Evolutionary conservation across 2,888 invertebrate genomes (phyloP).

Genomic region (Andricus curvator): DNA sequence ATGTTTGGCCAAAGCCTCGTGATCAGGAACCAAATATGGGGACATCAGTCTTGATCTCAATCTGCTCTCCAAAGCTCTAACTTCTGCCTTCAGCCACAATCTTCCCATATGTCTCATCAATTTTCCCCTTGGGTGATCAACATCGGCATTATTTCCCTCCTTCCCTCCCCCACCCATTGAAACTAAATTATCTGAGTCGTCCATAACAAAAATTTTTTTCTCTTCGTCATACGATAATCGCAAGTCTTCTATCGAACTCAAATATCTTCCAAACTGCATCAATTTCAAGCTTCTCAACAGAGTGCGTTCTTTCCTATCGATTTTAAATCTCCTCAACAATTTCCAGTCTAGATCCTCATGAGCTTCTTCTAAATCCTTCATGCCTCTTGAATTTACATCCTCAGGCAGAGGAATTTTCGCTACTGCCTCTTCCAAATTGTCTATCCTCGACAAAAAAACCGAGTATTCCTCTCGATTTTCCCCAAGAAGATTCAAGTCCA

Average conservation of each 20-base stretch:
- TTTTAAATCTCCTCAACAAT: slow-evolving; percentile 80
- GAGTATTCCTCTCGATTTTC: slow-evolving; percentile 62
- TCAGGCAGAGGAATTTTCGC: slow-evolving; percentile 86
- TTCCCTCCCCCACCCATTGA: slow-evolving; percentile 36
- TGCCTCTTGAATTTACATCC: slow-evolving; percentile 86
- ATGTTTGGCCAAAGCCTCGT: slow-evolving; percentile 88
- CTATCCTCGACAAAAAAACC: slow-evolving; percentile 67
- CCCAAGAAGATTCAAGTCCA: slow-evolving; percentile 79
- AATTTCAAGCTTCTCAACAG: slow-evolving; percentile 88
- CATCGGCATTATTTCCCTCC: slow-evolving; percentile 52
- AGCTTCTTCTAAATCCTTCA: slow-evolving; percentile 84
- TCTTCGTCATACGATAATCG: slow-evolving; percentile 83
- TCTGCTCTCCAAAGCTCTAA: slow-evolving; percentile 89
- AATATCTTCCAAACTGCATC: slow-evolving; percentile 87
- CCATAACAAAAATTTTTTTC: slow-evolving; percentile 69
- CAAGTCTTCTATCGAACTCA: slow-evolving; percentile 84
- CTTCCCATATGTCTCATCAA: slow-evolving; percentile 92
- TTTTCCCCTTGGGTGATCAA: slow-evolving; percentile 79
- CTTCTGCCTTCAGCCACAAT: slow-evolving; percentile 93
- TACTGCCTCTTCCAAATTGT: slow-evolving; percentile 82
- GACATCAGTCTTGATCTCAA: slow-evolving; percentile 84
- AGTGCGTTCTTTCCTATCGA: slow-evolving; percentile 85
- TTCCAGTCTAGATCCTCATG: slow-evolving; percentile 88
- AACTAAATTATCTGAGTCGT: slow-evolving; percentile 49
- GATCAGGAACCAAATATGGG: slow-evolving; percentile 93